phyloP scores from a whole-genome alignment of 2,888 invertebrate species.

The Uropetala carovei region DNA sequence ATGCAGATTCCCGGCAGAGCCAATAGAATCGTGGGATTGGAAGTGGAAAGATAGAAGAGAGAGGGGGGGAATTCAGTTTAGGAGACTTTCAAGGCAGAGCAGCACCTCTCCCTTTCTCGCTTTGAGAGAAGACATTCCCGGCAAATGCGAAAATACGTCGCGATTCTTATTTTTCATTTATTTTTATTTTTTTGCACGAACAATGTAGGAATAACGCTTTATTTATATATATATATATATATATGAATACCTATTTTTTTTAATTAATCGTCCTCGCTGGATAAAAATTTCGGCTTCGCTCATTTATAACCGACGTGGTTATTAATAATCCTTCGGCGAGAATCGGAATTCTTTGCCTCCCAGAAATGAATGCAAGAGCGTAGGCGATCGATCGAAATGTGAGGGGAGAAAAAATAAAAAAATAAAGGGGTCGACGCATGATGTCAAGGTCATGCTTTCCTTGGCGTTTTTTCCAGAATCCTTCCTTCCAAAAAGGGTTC shows the following conservation, averaged over 20 bases:
- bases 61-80: not conserved
- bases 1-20: not conserved
- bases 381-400: not conserved
- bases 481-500: not conserved
- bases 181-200: not conserved
- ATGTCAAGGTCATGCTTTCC: not conserved
- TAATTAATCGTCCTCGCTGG: too few relatives aligned
- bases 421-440: slow-evolving; percentile 2
- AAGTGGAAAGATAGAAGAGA: not conserved
- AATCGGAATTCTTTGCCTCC: not conserved
- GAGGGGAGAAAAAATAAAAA: not conserved
- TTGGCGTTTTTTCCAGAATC: not conserved
- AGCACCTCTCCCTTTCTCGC: not conserved
- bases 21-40: slow-evolving; percentile 21
- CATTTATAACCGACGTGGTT: not conserved
- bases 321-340: not conserved
- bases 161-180: not conserved
- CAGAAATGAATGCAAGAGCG: not conserved
- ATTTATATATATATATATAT: too few relatives aligned
- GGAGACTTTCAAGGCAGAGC: not conserved
- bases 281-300: not conserved
- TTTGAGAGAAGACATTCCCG: not conserved
- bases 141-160: not conserved
- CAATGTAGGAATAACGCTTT: too few relatives aligned
- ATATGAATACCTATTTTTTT: too few relatives aligned